These are phyloP conservation scores for Poecilia velifera DNA, from an alignment of 2,797 vertebrate species.

Conservation along the genomic window DNA sequence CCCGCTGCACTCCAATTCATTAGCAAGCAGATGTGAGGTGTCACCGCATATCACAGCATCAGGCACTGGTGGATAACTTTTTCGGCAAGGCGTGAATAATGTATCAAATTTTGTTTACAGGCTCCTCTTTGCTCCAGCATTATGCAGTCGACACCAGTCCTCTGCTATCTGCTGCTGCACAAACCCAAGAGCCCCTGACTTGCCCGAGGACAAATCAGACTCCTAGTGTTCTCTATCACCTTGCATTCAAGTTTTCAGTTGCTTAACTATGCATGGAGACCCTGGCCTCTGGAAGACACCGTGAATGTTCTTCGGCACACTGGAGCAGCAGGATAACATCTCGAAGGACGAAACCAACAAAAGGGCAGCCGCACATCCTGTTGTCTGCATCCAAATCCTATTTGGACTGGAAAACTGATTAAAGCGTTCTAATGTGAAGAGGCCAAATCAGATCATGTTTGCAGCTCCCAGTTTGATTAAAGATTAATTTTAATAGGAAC, in stretches of 20 bases:
- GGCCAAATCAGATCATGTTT: slow-evolving; percentile 81
- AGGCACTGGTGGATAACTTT: slow-evolving; percentile 48
- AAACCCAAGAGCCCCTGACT: slow-evolving; percentile 44
- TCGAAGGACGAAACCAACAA: slow-evolving; percentile 61
- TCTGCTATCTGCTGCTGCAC: slow-evolving; percentile 42
- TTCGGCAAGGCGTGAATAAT: slow-evolving; percentile 67
- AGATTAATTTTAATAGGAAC: slow-evolving; percentile 76
- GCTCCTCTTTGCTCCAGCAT: slow-evolving; percentile 38
- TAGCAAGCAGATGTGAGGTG: slow-evolving; percentile 67
- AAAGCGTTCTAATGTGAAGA: slow-evolving; percentile 55
- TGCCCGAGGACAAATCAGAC: slow-evolving; percentile 50
- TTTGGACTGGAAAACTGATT: slow-evolving; percentile 70
- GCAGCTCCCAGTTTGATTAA: slow-evolving; percentile 75
- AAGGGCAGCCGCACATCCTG: slow-evolving; percentile 54
- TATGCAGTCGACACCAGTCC: slow-evolving; percentile 55
- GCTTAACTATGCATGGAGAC: slow-evolving; percentile 46
- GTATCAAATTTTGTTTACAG: slow-evolving; percentile 68
- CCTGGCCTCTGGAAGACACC: slow-evolving; percentile 28
- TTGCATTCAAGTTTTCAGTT: slow-evolving; percentile 56
- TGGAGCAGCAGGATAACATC: slow-evolving; percentile 55
- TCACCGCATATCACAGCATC: slow-evolving; percentile 60
- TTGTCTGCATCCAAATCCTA: slow-evolving; percentile 66
- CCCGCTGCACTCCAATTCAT: slow-evolving; percentile 59
- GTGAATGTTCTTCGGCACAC: slow-evolving; percentile 17
- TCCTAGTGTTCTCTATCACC: slow-evolving; percentile 55